Base-by-base conservation (phyloP, 2,888 invertebrate genomes). In the Acrobasis suavella region DNA sequence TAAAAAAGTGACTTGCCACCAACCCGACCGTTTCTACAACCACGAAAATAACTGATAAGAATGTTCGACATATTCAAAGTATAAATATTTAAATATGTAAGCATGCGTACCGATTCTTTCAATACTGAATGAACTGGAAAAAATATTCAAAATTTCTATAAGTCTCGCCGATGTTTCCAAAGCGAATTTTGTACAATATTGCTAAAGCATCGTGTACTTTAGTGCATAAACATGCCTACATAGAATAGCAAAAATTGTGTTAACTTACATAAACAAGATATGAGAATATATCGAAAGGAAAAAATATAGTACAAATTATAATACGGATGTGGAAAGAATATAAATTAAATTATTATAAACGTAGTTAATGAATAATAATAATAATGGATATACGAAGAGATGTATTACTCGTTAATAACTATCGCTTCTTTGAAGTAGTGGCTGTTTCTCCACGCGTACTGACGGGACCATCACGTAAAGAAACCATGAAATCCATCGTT, bases 401-500 rank as follows among this genome's bases (percentile, higher is more conserved):
- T 89, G 91, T 89, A 93, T 96, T 96, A 96, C 96, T 96, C 96
- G 93, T 95, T 95, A 94, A 95, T 95, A 94, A 96, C 96, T 94
- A 97, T 96, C 94, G 97, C 97, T 95, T 97, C 97, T 96, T 96
- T 96, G 97, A 98, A 98, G 96, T 97, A 96, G 94, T 97, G 95
- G 95, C 97, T 97, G 96, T 97, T 96, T 95, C 97, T 97, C 98
- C 98, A 97, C 95, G 96, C 96, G 95, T 95, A 96, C 97, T 97
- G 87, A 83, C 76, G 81, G 83, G 85, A 84, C 80, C 82, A 79
- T 84, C 81, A 82, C 81, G 82, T 83, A 78, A 86, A 88, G 85
- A 83, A 74, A 87, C 79, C 81, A 83, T 80, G 81, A 87, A 86
- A 86, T 81, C 75, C 74, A 83, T 81, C 73, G 85, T 89, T 89